Base-by-base conservation (phyloP, 23 tunicate genomes). In the Oikopleura albicans region DNA sequence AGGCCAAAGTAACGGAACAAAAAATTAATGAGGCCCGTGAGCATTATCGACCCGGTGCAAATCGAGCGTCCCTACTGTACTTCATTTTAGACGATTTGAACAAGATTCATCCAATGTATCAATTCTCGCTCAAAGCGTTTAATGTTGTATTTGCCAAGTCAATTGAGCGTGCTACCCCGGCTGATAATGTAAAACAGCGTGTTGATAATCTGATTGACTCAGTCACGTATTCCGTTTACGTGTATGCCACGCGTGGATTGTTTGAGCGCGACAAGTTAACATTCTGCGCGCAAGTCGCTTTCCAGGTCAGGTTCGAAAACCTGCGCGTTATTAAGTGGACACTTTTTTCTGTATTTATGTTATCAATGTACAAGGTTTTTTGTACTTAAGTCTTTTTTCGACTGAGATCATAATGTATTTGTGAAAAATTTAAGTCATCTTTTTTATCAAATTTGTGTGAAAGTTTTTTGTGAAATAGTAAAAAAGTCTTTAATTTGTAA, bases 21-120 rank as follows among this genome's bases (percentile, higher is more conserved):
- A 88, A 95, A 85, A 90, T 95, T 85, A 95, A 95, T 86, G 96
- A 95, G 41, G 99, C 99, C 27, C 86, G 96, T 76, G 99, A 95
- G 79, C 86, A 87, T 36, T 95, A 95, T 86, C 85, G 99, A 49
- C 41, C 84, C 0, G 99, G 88, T 0, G 96, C 99, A 2, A 83
- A 84, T 39, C 83, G 99, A 86, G 96, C 99, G 12, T 90, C 99
- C 40, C 89, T 95, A 28, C 90, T 95, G 59, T 95, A 95, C 59
- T 95, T 95, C 84, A 95, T 95, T 41, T 85, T 95, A 31, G 91
- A 95, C 85, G 96, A 95, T 39, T 86, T 95, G 39, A 91, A 95
- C 86, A 75, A 87, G 85, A 95, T 95, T 75, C 91, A 95, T 85
- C 97, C 91, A 0, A 95, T 95, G 40, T 95, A 95, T 84, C 99